Base-by-base conservation (phyloP, 92 coral and sea anemone genomes). In the Heteractis magnifica region DNA sequence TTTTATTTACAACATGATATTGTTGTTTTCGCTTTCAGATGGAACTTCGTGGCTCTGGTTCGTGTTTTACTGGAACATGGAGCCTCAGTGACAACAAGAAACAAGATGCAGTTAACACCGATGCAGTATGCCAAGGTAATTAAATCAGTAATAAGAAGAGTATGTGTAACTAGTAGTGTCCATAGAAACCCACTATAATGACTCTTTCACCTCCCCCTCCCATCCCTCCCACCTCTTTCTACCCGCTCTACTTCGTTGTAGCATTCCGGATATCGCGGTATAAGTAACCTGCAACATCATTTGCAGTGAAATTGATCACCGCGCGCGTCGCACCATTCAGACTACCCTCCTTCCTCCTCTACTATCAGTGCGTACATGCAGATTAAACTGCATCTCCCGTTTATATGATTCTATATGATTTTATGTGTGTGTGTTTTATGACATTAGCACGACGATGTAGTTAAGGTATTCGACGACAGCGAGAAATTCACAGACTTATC, bases 41-140 rank as follows among this genome's bases (percentile, higher is more conserved):
- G 97, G 95, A 97, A 92, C 86, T 90, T 85, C 78, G 88, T 89
- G n/a, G 92, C 90, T 65, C 87, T 94, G 64, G 99, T 94, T 14
- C 92, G 86, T 59, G 76, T 94, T 77, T 68, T 97, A 88, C 82
- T 94, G 83, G 89, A 90, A 78, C 87, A 90, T 41, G 94, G 94
- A 3, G 99, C 99, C 19, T 95, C 97, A 6, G 94, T 91, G 50
- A 83, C 83, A 51, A 48, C 92, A 15, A 89, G 95, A 72, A 94
- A 97, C 81, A 86, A 94, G 70, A 89, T 85, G 59, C 91, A 91
- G 75, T 71, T 92, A 51, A 97, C 97, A 2, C 97, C 99, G 12
- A 85, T 97, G 81, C 99, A 97, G 71, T 92, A 87, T 86, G 98
- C 99, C 52, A 95, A 90, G 92, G 99, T 97, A 84, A 13, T 88